Evolutionary conservation across 1,140 invertebrate species (phyloP).

Genomic region (Lerema accius): DNA sequence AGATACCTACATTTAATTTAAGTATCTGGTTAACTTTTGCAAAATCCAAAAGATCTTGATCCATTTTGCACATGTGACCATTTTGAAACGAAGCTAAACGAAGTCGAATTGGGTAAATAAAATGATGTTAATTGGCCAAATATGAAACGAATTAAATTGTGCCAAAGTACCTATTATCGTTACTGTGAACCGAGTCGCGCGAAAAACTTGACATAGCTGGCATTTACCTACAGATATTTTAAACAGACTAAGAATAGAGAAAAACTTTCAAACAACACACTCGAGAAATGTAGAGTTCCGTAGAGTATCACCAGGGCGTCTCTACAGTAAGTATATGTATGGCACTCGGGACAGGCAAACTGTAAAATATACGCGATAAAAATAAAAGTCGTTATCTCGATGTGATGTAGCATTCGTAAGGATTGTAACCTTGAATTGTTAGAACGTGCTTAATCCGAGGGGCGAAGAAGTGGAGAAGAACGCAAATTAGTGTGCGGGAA

Average conservation of each 20-base stretch:
- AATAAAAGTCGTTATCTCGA: slow-evolving; percentile 29
- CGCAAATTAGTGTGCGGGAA: slow-evolving; percentile 21
- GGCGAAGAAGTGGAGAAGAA: slow-evolving; percentile 28
- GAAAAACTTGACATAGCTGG: neutral
- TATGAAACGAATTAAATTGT: too few relatives aligned
- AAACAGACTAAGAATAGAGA: slow-evolving; percentile 2
- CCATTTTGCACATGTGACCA: too few relatives aligned
- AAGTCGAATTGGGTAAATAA: too few relatives aligned
- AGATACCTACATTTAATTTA: too few relatives aligned
- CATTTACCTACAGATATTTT: too few relatives aligned
- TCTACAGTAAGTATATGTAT: neutral
- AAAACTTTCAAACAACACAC: slow-evolving; percentile 10
- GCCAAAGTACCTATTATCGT: too few relatives aligned
- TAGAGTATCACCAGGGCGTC: neutral
- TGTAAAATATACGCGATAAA: slow-evolving; percentile 18
- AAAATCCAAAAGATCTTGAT: too few relatives aligned
- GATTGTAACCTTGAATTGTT: slow-evolving; percentile 31
- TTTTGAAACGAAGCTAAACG: too few relatives aligned
- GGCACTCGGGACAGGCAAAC: slow-evolving; percentile 14
- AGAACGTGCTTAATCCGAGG: slow-evolving; percentile 28
- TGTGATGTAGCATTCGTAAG: slow-evolving; percentile 19
- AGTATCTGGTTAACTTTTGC: too few relatives aligned
- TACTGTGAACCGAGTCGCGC: too few relatives aligned
- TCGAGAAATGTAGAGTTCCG: slow-evolving; percentile 9
- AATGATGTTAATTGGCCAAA: too few relatives aligned